Conservation (phyloP, 2,888 invertebrate species). For the Ephialtes manifestator region DNA sequence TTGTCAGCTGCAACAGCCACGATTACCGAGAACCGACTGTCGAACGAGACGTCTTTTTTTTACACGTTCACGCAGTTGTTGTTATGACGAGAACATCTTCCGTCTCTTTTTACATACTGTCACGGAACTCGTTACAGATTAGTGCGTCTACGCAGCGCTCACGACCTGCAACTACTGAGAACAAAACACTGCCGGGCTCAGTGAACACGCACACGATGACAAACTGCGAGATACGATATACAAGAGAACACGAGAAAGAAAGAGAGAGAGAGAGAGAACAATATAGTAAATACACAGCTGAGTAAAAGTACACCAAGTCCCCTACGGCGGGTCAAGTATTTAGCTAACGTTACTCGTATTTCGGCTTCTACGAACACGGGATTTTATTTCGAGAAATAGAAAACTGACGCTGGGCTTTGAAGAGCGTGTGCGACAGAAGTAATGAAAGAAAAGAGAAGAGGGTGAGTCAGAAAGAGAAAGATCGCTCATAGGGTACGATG, state of each 20-base stretch:
- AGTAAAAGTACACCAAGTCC: background rate
- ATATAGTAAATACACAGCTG: background rate
- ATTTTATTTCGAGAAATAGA: background rate
- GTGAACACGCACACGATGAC: background rate
- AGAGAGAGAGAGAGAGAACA: background rate
- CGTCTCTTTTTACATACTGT: constrained; percentile 64
- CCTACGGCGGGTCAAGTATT: background rate
- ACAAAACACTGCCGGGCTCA: constrained; percentile 14
- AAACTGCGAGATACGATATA: background rate
- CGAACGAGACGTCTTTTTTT: constrained; percentile 10
- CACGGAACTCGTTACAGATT: constrained; percentile 58
- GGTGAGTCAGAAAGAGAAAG: background rate
- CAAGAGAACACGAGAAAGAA: background rate
- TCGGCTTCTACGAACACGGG: background rate
- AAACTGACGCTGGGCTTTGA: background rate
- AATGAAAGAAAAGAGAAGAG: background rate
- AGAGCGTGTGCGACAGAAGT: constrained; percentile 8
- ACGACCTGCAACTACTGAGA: constrained; percentile 22
- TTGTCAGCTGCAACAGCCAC: constrained; percentile 16
- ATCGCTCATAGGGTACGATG: constrained; percentile 15
- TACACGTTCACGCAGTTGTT: constrained; percentile 43
- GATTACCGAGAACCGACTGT: constrained; percentile 6
- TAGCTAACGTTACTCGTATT: background rate
- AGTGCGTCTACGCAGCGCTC: constrained; percentile 56
- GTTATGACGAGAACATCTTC: constrained; percentile 54